These are phyloP conservation scores for Mohoua ochrocephala DNA, from an alignment of 2,113 vertebrate species.

Conservation along the genomic window DNA sequence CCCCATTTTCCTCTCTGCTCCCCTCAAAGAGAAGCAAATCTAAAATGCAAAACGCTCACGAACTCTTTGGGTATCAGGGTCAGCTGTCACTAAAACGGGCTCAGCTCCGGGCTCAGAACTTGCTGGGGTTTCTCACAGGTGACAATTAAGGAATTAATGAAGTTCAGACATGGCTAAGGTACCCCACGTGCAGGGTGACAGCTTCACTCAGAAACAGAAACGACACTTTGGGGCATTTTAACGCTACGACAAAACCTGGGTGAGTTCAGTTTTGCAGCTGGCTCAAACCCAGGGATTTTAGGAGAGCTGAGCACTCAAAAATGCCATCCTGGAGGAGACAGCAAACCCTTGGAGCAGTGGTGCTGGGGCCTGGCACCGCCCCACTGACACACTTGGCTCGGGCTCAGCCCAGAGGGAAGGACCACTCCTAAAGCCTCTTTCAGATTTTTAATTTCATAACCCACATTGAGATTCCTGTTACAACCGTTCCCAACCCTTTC, in stretches of 20 bases:
- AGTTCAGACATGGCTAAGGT: background rate
- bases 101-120: background rate
- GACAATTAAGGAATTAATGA: background rate
- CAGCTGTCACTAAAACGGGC: background rate
- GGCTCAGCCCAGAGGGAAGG: background rate
- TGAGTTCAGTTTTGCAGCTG: background rate
- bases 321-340: background rate
- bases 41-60: background rate
- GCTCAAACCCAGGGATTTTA: background rate
- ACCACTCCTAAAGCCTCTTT: background rate
- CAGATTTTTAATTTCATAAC: background rate
- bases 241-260: fast-evolving
- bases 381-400: background rate
- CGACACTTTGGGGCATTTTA: background rate
- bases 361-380: background rate
- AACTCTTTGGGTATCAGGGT: background rate
- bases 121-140: background rate
- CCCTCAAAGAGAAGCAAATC: background rate
- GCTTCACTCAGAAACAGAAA: background rate
- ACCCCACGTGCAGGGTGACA: no score
- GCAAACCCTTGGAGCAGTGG: background rate
- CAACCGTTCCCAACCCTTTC: background rate
- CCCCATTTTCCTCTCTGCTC: background rate
- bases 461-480: background rate
- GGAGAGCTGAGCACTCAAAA: background rate